Conservation (phyloP, 2,888 invertebrate genomes). For the Clepsis dumicolana region DNA sequence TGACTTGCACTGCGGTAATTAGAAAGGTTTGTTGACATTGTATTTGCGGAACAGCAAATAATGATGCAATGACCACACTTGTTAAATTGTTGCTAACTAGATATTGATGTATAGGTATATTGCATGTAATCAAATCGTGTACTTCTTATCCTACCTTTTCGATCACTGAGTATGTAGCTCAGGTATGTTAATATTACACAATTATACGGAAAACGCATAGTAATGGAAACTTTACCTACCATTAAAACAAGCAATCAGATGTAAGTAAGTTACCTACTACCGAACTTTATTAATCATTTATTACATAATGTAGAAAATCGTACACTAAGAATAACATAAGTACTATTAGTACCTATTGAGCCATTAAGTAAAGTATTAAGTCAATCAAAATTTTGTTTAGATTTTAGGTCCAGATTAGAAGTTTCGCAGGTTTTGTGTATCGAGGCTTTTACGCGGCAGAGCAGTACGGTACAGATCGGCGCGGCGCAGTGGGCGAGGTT, state of each 20-base stretch:
- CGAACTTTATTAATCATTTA: no score
- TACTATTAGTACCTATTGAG: not conserved
- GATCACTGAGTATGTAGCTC: no score
- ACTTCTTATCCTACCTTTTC: not conserved
- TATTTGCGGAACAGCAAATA: slow-evolving; percentile 21
- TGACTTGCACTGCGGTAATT: slow-evolving; percentile 23
- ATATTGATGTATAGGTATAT: not conserved
- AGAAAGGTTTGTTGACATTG: slow-evolving; percentile 23
- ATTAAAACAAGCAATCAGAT: no score
- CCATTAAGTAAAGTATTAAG: not conserved
- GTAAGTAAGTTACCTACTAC: no score
- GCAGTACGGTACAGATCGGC: slow-evolving; percentile 50
- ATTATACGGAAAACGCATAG: no score
- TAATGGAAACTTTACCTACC: no score
- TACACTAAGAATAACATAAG: no score
- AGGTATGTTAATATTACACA: no score
- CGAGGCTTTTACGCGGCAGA: slow-evolving; percentile 31
- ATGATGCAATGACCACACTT: slow-evolving; percentile 6
- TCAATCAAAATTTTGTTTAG: not conserved
- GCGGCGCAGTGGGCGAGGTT: slow-evolving; percentile 83
- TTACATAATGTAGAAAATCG: no score
- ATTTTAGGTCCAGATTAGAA: slow-evolving; percentile 12
- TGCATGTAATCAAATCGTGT: not conserved
- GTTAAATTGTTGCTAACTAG: slow-evolving; percentile 7
- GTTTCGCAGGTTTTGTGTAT: slow-evolving; percentile 19